phyloP scores from a whole-genome alignment of 1,140 invertebrate genomes.

The Daktulosphaira vitifoliae region DNA sequence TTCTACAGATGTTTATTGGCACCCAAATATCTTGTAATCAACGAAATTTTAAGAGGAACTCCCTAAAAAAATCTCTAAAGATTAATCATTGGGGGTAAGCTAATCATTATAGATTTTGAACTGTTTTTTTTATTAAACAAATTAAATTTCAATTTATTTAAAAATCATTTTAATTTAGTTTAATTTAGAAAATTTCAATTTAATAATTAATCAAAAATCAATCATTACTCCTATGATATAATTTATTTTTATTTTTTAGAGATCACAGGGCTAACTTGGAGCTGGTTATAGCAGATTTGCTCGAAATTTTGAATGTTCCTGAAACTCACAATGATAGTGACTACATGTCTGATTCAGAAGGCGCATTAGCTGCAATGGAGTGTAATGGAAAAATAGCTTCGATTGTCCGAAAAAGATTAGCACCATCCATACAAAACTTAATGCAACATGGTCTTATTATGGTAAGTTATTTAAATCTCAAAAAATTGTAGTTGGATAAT shows the following conservation, averaged over 20 bases:
- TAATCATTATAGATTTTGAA: no score
- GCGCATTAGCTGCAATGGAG: slow-evolving; percentile 45
- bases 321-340: slow-evolving; percentile 47
- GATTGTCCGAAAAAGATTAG: slow-evolving; percentile 83
- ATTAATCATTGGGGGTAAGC: slow-evolving; percentile 85
- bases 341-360: slow-evolving; percentile 57
- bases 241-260: no score
- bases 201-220: no score
- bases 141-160: slow-evolving; percentile 39
- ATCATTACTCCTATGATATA: no score
- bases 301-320: slow-evolving; percentile 54
- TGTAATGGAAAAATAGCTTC: slow-evolving; percentile 68
- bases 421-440: slow-evolving; percentile 77
- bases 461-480: slow-evolving; percentile 5
- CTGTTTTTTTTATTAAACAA: slow-evolving; percentile 34
- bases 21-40: slow-evolving; percentile 80
- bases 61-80: slow-evolving; percentile 73
- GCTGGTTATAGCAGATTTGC: slow-evolving; percentile 72
- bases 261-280: slow-evolving; percentile 88
- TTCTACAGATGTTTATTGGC: slow-evolving; percentile 86
- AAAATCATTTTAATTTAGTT: no score
- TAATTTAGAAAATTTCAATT: no score
- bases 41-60: slow-evolving; percentile 62
- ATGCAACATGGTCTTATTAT: slow-evolving; percentile 83
- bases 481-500: background rate